These are phyloP conservation scores for Drosophila vallismaia DNA, from an alignment of 2,888 invertebrate species.

Conservation along the genomic window DNA sequence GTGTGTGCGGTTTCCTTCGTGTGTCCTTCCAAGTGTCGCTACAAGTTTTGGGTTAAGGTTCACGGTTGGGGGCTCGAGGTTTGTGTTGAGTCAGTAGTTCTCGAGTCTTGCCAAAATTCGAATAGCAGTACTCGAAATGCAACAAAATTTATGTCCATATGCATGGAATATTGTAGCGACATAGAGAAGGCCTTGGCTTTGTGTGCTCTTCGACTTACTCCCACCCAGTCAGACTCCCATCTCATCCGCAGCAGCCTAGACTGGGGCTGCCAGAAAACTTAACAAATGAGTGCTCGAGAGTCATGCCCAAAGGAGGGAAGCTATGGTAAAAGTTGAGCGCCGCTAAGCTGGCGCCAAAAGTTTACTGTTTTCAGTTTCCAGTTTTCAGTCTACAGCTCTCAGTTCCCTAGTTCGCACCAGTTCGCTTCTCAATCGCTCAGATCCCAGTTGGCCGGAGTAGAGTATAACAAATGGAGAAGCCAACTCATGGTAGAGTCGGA, in stretches of 20 bases:
- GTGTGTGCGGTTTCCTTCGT: conserved; percentile 4
- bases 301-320: conserved; percentile 32
- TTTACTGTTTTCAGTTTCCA: conserved; percentile 19
- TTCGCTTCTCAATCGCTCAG: conserved; percentile 30
- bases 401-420: neutral
- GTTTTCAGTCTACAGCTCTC: neutral
- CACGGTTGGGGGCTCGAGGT: neutral
- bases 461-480: conserved; percentile 18
- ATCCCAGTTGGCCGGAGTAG: conserved; percentile 1
- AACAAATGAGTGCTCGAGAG: conserved; percentile 64
- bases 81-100: conserved; percentile 19
- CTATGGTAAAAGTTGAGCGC: conserved; percentile 32
- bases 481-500: conserved; percentile 44
- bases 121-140: conserved; percentile 31
- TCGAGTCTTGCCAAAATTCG: conserved; percentile 7
- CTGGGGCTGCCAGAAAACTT: conserved; percentile 50
- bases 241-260: conserved; percentile 10
- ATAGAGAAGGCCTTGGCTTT: conserved; percentile 3
- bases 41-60: conserved; percentile 1
- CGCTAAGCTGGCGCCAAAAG: conserved; percentile 56
- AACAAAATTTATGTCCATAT: conserved; percentile 71
- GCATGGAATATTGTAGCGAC: conserved; percentile 55
- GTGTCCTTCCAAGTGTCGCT: conserved; percentile 16
- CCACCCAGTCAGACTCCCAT: neutral
- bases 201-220: conserved; percentile 15